Conservation (phyloP, 2,113 vertebrate species). For the Callocephalon fimbriatum region DNA sequence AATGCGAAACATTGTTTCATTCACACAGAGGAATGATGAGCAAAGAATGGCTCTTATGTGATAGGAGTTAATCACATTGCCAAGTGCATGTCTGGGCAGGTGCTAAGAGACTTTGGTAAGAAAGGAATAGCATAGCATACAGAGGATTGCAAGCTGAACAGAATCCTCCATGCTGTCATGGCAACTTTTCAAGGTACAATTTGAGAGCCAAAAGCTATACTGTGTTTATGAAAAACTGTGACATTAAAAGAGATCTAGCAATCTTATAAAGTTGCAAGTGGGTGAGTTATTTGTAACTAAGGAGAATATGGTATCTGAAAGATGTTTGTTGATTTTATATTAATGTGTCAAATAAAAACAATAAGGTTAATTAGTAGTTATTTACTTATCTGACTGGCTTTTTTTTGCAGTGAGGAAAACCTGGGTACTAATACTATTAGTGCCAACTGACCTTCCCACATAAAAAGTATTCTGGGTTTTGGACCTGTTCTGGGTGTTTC, state of each 20-base stretch:
- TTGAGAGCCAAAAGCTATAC: conserved; percentile 5
- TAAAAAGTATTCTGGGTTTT: neutral
- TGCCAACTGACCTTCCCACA: neutral
- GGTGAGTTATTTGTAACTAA: neutral
- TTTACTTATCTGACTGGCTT: neutral
- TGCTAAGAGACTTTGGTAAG: neutral
- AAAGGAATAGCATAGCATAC: neutral
- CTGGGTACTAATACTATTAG: neutral
- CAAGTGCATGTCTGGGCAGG: neutral
- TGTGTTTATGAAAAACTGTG: conserved; percentile 2
- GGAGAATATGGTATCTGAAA: neutral
- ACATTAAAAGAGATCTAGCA: neutral
- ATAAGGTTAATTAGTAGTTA: neutral
- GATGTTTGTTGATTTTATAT: neutral
- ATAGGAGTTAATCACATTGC: neutral
- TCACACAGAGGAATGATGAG: neutral
- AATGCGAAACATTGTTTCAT: neutral
- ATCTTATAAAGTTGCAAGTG: neutral
- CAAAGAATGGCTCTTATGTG: neutral
- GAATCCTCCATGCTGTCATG: neutral
- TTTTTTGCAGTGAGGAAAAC: neutral
- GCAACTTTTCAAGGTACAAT: conserved; percentile 13
- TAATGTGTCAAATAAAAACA: neutral
- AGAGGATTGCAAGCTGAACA: neutral
- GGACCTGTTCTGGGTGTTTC: neutral